Evolutionary conservation across 2,888 invertebrate genomes (phyloP), one percentile per base, ranked within the genome.

Genomic region (Rutpela maculata): DNA sequence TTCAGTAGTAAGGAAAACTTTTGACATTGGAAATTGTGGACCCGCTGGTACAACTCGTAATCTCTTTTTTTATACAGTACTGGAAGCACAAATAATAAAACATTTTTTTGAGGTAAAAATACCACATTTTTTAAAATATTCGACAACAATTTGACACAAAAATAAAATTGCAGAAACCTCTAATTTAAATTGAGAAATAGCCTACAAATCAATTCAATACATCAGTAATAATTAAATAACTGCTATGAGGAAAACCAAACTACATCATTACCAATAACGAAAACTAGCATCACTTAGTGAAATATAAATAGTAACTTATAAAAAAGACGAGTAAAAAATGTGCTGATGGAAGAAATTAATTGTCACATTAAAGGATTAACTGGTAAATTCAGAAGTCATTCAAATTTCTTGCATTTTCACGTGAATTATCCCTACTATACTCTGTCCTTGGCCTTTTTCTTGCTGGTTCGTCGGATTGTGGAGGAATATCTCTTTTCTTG

Each of bases 371-470:
- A 43, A 60, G 31, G 9, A 38, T 11, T 35, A 15, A 12, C 62
- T 26, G 9, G 17, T 2, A 31, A 50, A n/a, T 22, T 78, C 73
- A 80, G 57, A 74, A 80, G 62, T 80, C 78, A 66, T 77, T 80
- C 19, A 78, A 26, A 17, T 68, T 74, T 31, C 78, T 77, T 18
- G 60, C 63, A 43, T 73, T 75, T 26, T 78, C 80, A 43, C 75
- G 73, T n/a, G 75, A 74, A 26, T 72, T 77, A 38, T 84, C 82
- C 70, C 83, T 81, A 66, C 76, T 83, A 74, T 82, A 85, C 67
- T 88, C 89, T 15, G 86, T 84, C 76, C 89, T 85, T 59, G 86
- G 85, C 78, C 89, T 84, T 85, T 90, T 90, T 68, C 89, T 84
- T 18, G 86, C 84, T 57, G 88, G 87, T 79, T 89, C 89, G 31